Evolutionary conservation across 2,113 vertebrate species (phyloP).

Genomic region (Noctilio leporinus): DNA sequence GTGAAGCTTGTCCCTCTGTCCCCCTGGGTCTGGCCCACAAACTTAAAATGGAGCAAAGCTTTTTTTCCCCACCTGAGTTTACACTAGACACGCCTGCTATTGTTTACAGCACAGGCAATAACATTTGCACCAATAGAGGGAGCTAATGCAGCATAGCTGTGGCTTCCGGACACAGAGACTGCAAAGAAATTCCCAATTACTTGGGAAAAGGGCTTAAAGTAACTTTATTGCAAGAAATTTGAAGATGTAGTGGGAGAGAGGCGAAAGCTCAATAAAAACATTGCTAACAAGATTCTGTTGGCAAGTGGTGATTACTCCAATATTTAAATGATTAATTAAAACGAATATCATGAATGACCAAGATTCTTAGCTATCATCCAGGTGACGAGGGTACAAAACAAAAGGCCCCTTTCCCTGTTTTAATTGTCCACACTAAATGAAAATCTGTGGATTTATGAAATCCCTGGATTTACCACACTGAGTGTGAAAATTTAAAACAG

Average conservation of each 20-base stretch:
- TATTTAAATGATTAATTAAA: neutral
- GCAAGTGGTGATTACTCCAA: neutral
- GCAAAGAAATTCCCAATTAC: neutral
- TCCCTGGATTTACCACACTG: neutral
- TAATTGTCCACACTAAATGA: neutral
- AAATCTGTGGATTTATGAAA: neutral
- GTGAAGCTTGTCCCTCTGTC: neutral
- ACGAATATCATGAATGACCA: neutral
- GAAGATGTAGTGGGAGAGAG: neutral
- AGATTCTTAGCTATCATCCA: neutral
- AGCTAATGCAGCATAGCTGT: constrained; percentile 19
- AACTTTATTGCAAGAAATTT: neutral
- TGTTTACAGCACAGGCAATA: neutral
- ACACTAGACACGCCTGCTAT: neutral
- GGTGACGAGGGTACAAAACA: neutral
- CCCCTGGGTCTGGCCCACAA: neutral
- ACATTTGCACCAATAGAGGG: constrained; percentile 50
- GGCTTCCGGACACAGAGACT: neutral
- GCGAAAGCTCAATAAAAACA: neutral
- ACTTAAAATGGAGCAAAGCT: neutral
- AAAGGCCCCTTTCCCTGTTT: neutral
- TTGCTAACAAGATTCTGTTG: neutral
- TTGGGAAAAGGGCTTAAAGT: neutral
- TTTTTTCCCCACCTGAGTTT: neutral
- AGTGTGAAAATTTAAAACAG: neutral